Base-by-base conservation (phyloP, 2,797 vertebrate species). In the Nyctibius grandis region DNA sequence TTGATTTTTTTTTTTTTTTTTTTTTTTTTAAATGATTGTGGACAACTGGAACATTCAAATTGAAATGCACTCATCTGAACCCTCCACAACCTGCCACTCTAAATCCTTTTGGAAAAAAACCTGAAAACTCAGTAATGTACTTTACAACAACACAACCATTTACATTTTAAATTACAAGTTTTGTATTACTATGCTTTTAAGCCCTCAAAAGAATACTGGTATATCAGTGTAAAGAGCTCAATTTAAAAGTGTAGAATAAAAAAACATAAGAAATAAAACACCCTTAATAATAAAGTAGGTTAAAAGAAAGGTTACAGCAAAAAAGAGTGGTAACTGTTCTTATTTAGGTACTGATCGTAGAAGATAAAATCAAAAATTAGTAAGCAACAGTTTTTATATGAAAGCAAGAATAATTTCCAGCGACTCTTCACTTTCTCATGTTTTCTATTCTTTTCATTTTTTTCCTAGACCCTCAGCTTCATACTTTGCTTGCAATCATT, bases 1-100 rank as follows among this genome's bases (percentile, higher is more conserved):
- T 18, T 3, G 19, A 28, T 1, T 21, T 18, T 25, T 20, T 28
- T 23, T 16, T 16, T n/a, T 26, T n/a, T n/a, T n/a, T 1, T 21
- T 18, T 25, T 20, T 28, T 23, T 16, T 16, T n/a, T 26, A n/a
- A 28, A 12, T 29, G 5, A 57, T 17, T 61, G 3, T 51, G 6
- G 59, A 67, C 15, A 77, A 74, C 21, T 13, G 19, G 31, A 73
- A 45, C 31, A 51, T 44, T 69, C 9, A 54, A 61, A 78, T 0
- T 75, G 54, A 92, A 85, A 76, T 19, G 15, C 12, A n/a, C 11
- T 44, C 11, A 12, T 26, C 1, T 42, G 69, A 76, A 77, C 15
- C 3, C 21, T 79, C n/a, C 13, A 50, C 22, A 64, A 25, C 19
- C 29, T 60, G 56, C 34, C 29, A 56, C 5, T 28, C 56, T 4